These are phyloP conservation scores for Mesoclemmys tuberculata DNA, from an alignment of 2,113 vertebrate genomes.

Conservation along the genomic window DNA sequence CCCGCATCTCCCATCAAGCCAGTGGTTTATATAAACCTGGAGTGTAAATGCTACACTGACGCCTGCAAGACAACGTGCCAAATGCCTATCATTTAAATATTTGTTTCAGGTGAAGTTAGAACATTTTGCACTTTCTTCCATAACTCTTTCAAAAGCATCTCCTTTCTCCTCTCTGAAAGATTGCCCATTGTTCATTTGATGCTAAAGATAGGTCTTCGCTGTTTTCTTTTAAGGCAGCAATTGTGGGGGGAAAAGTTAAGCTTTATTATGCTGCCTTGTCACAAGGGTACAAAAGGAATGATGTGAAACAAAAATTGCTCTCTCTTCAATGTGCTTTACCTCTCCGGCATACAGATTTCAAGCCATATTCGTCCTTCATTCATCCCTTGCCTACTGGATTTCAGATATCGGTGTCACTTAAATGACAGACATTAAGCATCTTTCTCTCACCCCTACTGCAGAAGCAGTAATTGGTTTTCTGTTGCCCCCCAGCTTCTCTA, in stretches of 20 bases:
- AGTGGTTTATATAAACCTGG: constrained; percentile 1
- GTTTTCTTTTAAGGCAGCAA: constrained; percentile 73
- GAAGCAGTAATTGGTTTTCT: not conserved
- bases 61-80: constrained; percentile 29
- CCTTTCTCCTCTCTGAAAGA: constrained; percentile 72
- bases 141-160: constrained; percentile 77
- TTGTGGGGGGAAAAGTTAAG: constrained; percentile 66
- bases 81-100: constrained; percentile 68
- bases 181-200: constrained; percentile 76
- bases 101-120: constrained; percentile 67
- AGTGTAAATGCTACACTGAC: not conserved
- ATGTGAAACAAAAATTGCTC: constrained; percentile 72
- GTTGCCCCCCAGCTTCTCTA: not conserved
- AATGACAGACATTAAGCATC: not conserved
- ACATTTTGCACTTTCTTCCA: constrained; percentile 75
- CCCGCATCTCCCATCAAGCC: not conserved
- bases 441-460: not conserved
- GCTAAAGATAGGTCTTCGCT: constrained; percentile 77
- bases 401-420: constrained; percentile 4
- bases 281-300: constrained; percentile 74
- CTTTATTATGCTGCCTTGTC: constrained; percentile 75
- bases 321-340: constrained; percentile 42
- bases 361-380: not conserved
- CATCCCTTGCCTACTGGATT: not conserved
- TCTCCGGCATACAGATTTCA: constrained; percentile 38